Evolutionary conservation across 2,797 vertebrate species (phyloP), one percentile per base, ranked within the genome.

Genomic region (Falco peregrinus): DNA sequence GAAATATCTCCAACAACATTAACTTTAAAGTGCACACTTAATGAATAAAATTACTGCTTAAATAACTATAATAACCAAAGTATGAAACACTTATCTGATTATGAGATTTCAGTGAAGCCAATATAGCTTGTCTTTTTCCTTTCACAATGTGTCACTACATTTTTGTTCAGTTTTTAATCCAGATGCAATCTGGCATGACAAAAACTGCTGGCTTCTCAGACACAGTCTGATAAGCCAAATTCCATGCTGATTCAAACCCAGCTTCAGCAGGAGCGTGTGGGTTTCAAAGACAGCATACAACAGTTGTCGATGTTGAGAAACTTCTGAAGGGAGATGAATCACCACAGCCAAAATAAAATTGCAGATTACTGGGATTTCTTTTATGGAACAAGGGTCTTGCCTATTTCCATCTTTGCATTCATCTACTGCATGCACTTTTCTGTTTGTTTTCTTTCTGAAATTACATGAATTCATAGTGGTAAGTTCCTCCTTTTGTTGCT

Each of bases 151-250:
- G 84, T 95, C 89, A 86, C 76, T 96, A 84, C 17, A 81, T 91
- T 96, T 96, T 94, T 93, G 47, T 85, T 96, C 73, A 82, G 73
- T 76, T 96, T 92, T 96, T 96, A 91, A 96, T 92, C 87, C 92
- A 96, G 93, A 96, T 94, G 89, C 87, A 91, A 91, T 87, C 94
- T 96, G 93, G 89, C 87, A 88, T 86, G 76, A 89, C 89, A 92
- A 89, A 87, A 89, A 67, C 73, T 83, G 59, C 79, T 93, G 87
- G 83, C 87, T 92, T 93, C 73, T 47, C 70, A 91, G 89, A 91
- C 90, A 67, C 20, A 86, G 69, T 69, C 76, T 91, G 90, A 94
- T 94, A 93, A 97, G 87, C 84, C 93, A 94, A 70, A 94, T 91
- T 96, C 84, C 63, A 39, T 73, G 48, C 74, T 82, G 92, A 89